Conservation (phyloP, 2,888 invertebrate species). For the Microplitis deprimator region DNA sequence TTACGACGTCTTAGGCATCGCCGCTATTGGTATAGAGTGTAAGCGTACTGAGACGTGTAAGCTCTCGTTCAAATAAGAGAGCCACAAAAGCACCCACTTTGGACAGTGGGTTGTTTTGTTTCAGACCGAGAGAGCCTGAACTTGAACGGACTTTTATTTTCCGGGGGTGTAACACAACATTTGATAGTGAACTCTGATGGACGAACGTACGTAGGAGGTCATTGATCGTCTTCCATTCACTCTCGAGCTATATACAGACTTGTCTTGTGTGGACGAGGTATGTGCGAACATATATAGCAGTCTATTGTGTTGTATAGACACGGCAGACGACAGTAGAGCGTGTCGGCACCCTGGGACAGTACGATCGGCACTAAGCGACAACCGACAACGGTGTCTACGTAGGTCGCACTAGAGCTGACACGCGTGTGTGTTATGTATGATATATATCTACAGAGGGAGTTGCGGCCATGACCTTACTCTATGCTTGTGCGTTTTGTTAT, state of each 20-base stretch:
- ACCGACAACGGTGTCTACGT: neutral
- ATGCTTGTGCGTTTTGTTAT: conserved; percentile 42
- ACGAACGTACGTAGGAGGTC: neutral
- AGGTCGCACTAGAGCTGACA: neutral
- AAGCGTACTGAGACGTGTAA: too few species aligned
- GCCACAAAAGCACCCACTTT: too few species aligned
- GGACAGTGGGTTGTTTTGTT: too few species aligned
- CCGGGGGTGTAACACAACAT: too few species aligned
- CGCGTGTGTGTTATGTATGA: neutral
- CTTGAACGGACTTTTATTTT: too few species aligned
- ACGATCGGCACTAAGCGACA: neutral
- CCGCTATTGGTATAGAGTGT: too few species aligned
- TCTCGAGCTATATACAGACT: conserved; percentile 3
- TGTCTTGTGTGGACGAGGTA: neutral
- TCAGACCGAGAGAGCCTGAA: too few species aligned
- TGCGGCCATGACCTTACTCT: conserved; percentile 65
- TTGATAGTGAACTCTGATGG: too few species aligned
- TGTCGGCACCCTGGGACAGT: neutral
- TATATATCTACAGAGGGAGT: conserved; percentile 37
- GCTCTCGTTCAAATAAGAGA: too few species aligned
- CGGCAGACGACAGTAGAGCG: neutral
- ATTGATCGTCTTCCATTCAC: conserved; percentile 28
- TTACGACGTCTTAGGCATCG: too few species aligned
- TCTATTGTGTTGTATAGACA: neutral
- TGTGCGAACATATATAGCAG: neutral